phyloP scores from a whole-genome alignment of 2,888 invertebrate genomes.

The Leptopilina drosophilae region DNA sequence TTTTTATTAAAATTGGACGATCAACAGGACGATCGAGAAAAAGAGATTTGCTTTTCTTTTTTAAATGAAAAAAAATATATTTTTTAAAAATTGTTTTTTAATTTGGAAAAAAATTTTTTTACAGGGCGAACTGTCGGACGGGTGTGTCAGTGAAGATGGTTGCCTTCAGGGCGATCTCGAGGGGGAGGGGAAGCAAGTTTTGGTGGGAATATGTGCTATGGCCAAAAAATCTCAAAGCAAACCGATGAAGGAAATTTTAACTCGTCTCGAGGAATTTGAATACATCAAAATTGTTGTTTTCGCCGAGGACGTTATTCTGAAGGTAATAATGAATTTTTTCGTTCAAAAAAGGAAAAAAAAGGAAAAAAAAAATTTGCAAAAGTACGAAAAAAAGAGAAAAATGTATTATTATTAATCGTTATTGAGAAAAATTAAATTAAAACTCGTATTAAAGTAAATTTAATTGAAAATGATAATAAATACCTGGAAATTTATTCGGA shows the following conservation, averaged over 20 bases:
- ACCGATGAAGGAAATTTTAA: slow-evolving; percentile 99
- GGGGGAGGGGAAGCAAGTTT: slow-evolving; percentile 89
- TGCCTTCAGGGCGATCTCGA: slow-evolving; percentile 78
- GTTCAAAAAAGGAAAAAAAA: too few relatives aligned
- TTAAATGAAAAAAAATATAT: slow-evolving; percentile 15
- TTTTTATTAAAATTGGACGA: not conserved
- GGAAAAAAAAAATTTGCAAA: too few relatives aligned
- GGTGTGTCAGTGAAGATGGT: slow-evolving; percentile 82
- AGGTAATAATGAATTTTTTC: slow-evolving; percentile 79
- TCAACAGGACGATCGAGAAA: not conserved
- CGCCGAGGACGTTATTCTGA: slow-evolving; percentile 96
- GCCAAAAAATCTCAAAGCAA: slow-evolving; percentile 99
- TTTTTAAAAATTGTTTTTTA: slow-evolving; percentile 19
- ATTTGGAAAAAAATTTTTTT: slow-evolving; percentile 39
- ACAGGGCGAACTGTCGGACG: slow-evolving; percentile 86
- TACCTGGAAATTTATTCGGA: too few relatives aligned
- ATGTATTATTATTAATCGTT: too few relatives aligned
- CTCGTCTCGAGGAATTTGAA: slow-evolving; percentile 96
- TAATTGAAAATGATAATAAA: too few relatives aligned
- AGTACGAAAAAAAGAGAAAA: too few relatives aligned
- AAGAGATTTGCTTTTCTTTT: slow-evolving; percentile 36
- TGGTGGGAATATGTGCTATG: slow-evolving; percentile 99
- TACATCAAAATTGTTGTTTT: slow-evolving; percentile 97
- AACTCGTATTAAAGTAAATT: too few relatives aligned
- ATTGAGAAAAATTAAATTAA: too few relatives aligned